phyloP scores from a whole-genome alignment of 1,140 invertebrate genomes.

The Meloidogyne floridensis region DNA sequence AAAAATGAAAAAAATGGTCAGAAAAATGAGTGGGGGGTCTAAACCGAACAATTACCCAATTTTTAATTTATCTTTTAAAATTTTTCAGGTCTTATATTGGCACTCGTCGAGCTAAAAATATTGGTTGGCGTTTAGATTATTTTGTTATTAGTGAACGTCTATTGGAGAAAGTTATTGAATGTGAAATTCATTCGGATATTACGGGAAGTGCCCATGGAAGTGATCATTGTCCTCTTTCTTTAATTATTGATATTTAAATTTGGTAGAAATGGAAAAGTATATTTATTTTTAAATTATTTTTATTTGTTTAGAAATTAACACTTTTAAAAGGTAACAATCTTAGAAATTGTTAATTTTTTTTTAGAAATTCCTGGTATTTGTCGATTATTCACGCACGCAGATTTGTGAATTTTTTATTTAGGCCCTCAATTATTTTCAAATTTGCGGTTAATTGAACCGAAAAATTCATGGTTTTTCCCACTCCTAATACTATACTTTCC shows the following conservation, averaged over 20 bases:
- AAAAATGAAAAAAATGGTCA: too few species aligned
- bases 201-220: slow-evolving; percentile 72
- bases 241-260: slow-evolving; percentile 43
- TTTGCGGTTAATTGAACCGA: too few species aligned
- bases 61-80: too few species aligned
- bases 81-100: slow-evolving; percentile 73
- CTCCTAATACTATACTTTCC: too few species aligned
- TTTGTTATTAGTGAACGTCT: slow-evolving; percentile 83
- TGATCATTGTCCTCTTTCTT: slow-evolving; percentile 80
- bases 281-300: neutral
- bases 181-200: slow-evolving; percentile 75
- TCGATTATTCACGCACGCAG: too few species aligned
- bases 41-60: too few species aligned
- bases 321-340: neutral
- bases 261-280: neutral
- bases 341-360: too few species aligned
- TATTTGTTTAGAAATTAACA: neutral
- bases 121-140: slow-evolving; percentile 95
- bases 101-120: slow-evolving; percentile 82
- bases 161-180: slow-evolving; percentile 78
- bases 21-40: too few species aligned
- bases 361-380: too few species aligned
- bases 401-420: too few species aligned
- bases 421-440: too few species aligned
- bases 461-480: too few species aligned